Evolutionary conservation across 2,113 vertebrate genomes (phyloP).

Genomic region (Nettapus auritus): DNA sequence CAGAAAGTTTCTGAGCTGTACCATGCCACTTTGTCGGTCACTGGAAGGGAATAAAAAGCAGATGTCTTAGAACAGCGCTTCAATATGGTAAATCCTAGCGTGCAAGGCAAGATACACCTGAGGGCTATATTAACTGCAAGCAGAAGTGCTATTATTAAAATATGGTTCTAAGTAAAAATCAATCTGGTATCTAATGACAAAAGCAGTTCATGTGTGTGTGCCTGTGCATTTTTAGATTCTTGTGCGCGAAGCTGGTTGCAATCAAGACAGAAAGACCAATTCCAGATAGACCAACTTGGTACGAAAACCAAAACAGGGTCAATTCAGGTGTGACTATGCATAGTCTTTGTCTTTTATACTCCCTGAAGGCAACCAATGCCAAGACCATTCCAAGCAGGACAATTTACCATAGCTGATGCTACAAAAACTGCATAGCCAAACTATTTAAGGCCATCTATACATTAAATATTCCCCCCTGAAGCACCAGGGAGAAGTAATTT

Average conservation of each 20-base stretch:
- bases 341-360: not conserved
- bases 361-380: not conserved
- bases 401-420: not conserved
- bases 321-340: not conserved
- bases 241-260: not conserved
- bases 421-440: not conserved
- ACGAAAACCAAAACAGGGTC: not conserved
- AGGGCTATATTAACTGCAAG: not conserved
- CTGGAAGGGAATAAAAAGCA: constrained; percentile 35
- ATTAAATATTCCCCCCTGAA: not conserved
- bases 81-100: not conserved
- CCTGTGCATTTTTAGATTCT: not conserved
- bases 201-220: not conserved
- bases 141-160: not conserved
- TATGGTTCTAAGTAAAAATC: not conserved
- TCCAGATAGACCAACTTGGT: not conserved
- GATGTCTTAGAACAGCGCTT: not conserved
- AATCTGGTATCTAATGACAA: not conserved
- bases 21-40: constrained; percentile 36
- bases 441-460: not conserved
- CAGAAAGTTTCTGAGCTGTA: constrained; percentile 57
- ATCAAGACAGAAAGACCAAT: not conserved
- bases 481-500: not conserved
- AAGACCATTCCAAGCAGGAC: not conserved
- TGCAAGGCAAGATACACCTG: not conserved